A percentile compares a stretch with the other conserved stretches of the same genome.
These are phyloP conservation scores for Mythimna ferrago DNA, from an alignment of 2,888 invertebrate genomes.

Conservation along the genomic window DNA sequence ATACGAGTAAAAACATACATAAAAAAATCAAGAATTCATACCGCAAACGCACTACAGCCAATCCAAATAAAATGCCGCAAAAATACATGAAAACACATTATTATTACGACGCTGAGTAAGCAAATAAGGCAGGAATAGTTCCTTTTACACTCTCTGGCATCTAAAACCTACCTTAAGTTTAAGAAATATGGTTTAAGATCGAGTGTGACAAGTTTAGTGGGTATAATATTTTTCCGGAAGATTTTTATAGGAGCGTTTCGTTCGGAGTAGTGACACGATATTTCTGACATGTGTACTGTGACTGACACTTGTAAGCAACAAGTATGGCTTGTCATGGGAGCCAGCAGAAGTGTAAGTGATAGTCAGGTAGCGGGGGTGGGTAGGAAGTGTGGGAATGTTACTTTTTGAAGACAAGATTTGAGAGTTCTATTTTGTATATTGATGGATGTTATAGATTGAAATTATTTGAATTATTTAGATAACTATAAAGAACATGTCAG, in stretches of 20 bases:
- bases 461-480: too few species aligned
- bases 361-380: constrained; percentile 22
- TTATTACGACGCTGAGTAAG: constrained; percentile 69
- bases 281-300: constrained; percentile 63
- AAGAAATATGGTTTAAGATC: constrained; percentile 36
- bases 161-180: constrained; percentile 44
- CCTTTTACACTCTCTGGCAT: constrained; percentile 19
- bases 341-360: constrained; percentile 53
- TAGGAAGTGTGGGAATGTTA: constrained; percentile 13
- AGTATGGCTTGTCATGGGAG: constrained; percentile 56
- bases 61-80: constrained; percentile 55
- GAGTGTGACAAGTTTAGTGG: constrained; percentile 8
- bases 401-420: not conserved
- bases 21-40: constrained; percentile 48
- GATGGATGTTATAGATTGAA: not conserved
- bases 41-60: constrained; percentile 42
- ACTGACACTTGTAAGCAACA: constrained; percentile 67
- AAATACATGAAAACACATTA: constrained; percentile 65
- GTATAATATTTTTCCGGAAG: constrained; percentile 64
- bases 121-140: constrained; percentile 71
- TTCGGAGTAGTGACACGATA: constrained; percentile 62
- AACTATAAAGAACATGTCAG: too few species aligned
- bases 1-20: constrained; percentile 11
- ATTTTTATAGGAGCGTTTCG: constrained; percentile 64
- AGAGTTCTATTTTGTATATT: not conserved